Percentiles rank a stretch among this genome's conserved stretches.
Evolutionary conservation across 1,140 invertebrate genomes (phyloP).

Genomic region (Campoletis sonorensis): DNA sequence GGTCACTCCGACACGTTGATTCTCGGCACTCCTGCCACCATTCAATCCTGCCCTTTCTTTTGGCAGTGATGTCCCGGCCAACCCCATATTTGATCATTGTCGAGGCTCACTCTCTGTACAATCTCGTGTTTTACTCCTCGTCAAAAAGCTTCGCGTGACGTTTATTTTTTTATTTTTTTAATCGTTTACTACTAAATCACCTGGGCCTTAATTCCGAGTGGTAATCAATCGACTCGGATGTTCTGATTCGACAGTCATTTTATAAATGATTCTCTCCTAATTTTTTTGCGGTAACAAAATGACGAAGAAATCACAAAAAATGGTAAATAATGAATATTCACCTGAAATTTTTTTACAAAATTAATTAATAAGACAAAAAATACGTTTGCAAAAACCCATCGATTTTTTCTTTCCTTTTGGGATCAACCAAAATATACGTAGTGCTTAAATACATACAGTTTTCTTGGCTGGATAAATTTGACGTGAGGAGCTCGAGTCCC

Average conservation of each 20-base stretch:
- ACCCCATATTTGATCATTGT: neutral
- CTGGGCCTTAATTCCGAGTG: neutral
- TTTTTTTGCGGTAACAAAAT: neutral
- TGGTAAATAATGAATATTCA: too few relatives aligned
- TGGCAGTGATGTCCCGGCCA: neutral
- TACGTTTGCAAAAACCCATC: too few relatives aligned
- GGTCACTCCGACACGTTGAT: slow-evolving; percentile 53
- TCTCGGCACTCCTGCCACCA: slow-evolving; percentile 59
- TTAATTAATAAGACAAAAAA: too few relatives aligned
- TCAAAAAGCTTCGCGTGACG: slow-evolving; percentile 12
- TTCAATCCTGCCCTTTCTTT: slow-evolving; percentile 61
- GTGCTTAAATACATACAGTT: neutral
- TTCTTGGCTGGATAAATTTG: slow-evolving; percentile 38
- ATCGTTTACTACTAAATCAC: neutral
- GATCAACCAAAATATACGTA: too few relatives aligned
- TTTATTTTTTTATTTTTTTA: neutral
- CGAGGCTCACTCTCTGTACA: neutral
- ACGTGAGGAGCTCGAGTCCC: slow-evolving; percentile 11
- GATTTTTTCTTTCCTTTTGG: too few relatives aligned
- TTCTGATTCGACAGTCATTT: too few relatives aligned
- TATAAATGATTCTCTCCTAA: too few relatives aligned
- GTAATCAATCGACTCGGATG: neutral
- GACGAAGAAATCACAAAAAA: neutral
- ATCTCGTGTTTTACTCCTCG: neutral
- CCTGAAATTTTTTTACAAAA: too few relatives aligned